Base-by-base conservation (phyloP, 2,797 vertebrate genomes). In the Ammospiza maritima region DNA sequence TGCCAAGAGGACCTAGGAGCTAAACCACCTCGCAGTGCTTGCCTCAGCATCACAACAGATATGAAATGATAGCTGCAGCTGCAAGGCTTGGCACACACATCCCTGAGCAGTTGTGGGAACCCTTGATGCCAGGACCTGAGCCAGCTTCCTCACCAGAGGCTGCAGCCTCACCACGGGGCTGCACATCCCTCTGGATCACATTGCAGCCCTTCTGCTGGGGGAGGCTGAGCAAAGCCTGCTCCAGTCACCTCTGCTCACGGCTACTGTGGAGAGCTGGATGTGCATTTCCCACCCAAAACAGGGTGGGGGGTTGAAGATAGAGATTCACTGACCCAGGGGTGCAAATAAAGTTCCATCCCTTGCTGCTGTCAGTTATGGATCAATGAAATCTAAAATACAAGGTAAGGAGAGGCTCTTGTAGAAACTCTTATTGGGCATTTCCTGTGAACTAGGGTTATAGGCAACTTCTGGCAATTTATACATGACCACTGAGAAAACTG, bases 91-190 rank as follows among this genome's bases (percentile, higher is more conserved):
- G 93, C 81, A 85, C 74, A 45, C 11, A 16, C 61, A 64, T 5
- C 42, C 60, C 75, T 34, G 23, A 92, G 84, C 62, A 73, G 77
- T 90, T 85, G 87, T 11, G 34, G 60, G 64, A 95, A 29, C 85
- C 69, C 94, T 94, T 56, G 57, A 95, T 19, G 44, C 54, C 74
- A 83, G 94, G 91, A 89, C 19, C 29, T 16, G 42, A 34, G 91
- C 95, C 94, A 93, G 85, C 74, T 90, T 76, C 73, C 80, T 72
- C 9, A 5, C 19, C 32, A 45, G 74, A 70, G 47, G 38, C 10
- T 91, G 67, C 14, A 75, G 58, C 42, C 66, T 88, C 70, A 10
- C 53, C 57, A 13, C 2, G n/a, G 67, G 45, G 57, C 77, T 73
- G 66, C 60, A 73, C 29, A 27, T 23, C 36, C 30, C 48, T 58